Evolutionary conservation across 2,113 vertebrate species (phyloP), one percentile per base, ranked within the genome.

Genomic region (Mixornis gularis): DNA sequence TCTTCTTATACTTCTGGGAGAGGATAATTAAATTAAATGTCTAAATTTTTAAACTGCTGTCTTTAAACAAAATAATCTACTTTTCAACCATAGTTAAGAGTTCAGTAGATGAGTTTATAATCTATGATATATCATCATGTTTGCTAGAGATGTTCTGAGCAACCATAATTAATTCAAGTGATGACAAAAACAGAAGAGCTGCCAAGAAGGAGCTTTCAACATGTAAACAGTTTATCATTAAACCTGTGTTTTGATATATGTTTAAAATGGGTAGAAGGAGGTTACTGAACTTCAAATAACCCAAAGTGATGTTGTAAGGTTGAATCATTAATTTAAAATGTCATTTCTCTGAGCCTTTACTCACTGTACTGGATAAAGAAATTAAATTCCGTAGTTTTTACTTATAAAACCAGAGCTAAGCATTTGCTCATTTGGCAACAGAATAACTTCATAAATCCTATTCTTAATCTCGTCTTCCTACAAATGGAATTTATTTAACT

Each of bases 1-100:
- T 95, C 94, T 88, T 97, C 93, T 90, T 95, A 92, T 92, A 96
- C 95, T 97, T 97, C 94, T 97, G 96, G 95, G 96, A 96, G 96
- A 97, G 79, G 91, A 95, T 98, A 97, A 98, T 98, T 97, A 97
- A 98, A 98, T 98, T 97, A 98, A 97, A 96, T 96, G 92, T 95
- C 95, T 97, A 97, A 95, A 97, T 95, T 97, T 97, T 97, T 93
- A 90, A 97, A 95, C 94, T 56, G 82, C 80, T 80, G 92, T 95
- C 92, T 97, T 98, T 97, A 97, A 97, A 96, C 96, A 96, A 97
- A 96, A 96, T 96, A 97, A 97, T 97, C 95, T 95, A 79, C 82
- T 96, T 95, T 95, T 84, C 95, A 97, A 69, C 92, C 90, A 87
- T 91, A 92, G 87, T 94, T 97, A 96, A 93, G 96, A 92, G 95